Evolutionary conservation across 2,888 invertebrate genomes (phyloP).

Genomic region (Trichogramma dendrolimi): DNA sequence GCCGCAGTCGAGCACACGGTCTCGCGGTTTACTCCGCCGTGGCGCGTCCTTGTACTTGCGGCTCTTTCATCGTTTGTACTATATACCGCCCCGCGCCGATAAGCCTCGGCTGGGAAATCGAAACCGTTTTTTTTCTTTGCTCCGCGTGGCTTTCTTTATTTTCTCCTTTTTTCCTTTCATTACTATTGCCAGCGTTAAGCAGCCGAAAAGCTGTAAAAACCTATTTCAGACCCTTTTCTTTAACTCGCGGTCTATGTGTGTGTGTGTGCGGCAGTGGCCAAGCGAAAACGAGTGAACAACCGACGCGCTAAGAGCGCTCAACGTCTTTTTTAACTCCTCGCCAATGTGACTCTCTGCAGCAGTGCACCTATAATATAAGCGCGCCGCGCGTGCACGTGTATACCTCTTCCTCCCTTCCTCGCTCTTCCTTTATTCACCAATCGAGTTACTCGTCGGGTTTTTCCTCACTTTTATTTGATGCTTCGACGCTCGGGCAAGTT

Average conservation of each 20-base stretch:
- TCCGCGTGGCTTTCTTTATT: not conserved
- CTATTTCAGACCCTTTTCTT: conserved; percentile 30
- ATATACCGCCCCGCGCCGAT: conserved; percentile 2
- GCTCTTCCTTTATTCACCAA: not conserved
- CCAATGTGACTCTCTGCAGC: not conserved
- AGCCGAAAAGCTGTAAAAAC: conserved; percentile 35
- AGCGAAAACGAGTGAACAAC: conserved; percentile 9
- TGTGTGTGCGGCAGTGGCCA: no score
- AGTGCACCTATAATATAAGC: conserved; percentile 13
- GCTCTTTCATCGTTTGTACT: conserved; percentile 18
- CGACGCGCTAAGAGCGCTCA: conserved; percentile 4
- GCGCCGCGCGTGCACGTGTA: not conserved
- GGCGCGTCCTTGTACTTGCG: conserved; percentile 5
- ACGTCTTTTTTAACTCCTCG: conserved; percentile 10
- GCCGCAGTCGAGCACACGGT: no score
- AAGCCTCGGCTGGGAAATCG: not conserved
- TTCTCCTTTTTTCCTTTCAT: not conserved
- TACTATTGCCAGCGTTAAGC: conserved; percentile 7
- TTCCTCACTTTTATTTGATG: no score
- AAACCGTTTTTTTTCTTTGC: not conserved
- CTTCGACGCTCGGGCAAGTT: no score
- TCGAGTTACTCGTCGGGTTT: no score
- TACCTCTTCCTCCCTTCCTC: not conserved
- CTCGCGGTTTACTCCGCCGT: conserved; percentile 6
- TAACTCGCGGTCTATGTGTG: no score